Base-by-base conservation (phyloP, 2,797 vertebrate genomes). In the Pseudopleuronectes americanus region DNA sequence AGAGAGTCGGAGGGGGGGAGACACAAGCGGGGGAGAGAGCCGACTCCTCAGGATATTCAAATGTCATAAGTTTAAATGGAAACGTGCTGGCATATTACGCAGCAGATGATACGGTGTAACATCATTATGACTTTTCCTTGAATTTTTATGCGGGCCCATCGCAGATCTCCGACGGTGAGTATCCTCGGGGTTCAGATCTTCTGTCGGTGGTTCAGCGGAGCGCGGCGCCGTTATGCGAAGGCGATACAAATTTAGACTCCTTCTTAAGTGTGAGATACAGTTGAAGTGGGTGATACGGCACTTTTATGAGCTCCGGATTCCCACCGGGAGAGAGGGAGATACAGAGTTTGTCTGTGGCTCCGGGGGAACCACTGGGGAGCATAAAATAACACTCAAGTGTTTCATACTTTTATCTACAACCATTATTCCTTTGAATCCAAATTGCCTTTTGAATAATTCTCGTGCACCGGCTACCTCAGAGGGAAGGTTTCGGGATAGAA, bases 391-490 rank as follows among this genome's bases (percentile, higher is more conserved):
- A 71, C 49, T 70, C 24, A 77, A 74, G 84, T 70, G 51, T 68
- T 76, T 83, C 62, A 78, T 76, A 75, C 51, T 58, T 48, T 84
- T 62, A 74, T 84, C 76, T 83, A 56, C 81, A 82, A 79, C 68
- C 59, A 73, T 64, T 61, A 62, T 74, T 79, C 72, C 68, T 75
- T 77, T 78, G 48, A 47, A 68, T 69, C 71, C n/a, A 81, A 86
- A 76, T 77, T 83, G 65, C 28, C 57, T 87, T 86, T 86, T 83
- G 84, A 86, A 77, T 79, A 79, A 63, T 47, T 83, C 57, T 63
- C 16, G 24, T 72, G 63, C 81, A 76, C n/a, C 6, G 55, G 31
- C 55, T 63, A 57, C 63, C 79, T 74, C 53, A 53, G 70, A 79
- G 68, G 64, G 54, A 38, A 36, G 14, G 8, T 4, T 62, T 76